Evolutionary conservation across 1,140 invertebrate genomes (phyloP).

Genomic region (Nasonia longicornis): DNA sequence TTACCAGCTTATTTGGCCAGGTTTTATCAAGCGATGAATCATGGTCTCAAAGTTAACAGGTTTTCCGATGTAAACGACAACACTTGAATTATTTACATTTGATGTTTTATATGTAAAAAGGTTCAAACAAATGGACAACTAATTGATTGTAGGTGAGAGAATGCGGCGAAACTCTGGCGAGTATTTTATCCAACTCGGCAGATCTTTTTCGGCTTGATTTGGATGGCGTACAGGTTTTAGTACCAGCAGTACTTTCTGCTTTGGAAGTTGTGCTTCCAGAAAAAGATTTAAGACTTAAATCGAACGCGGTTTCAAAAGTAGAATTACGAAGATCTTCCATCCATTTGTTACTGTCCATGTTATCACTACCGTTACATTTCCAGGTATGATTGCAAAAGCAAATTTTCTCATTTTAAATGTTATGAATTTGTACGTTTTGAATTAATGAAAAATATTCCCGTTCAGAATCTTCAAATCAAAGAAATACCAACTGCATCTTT

Average conservation of each 20-base stretch:
- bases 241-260: constrained; percentile 90
- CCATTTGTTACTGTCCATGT: constrained; percentile 88
- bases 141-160: constrained; percentile 67
- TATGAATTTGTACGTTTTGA: background rate
- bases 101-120: constrained; percentile 3
- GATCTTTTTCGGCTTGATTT: constrained; percentile 90
- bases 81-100: constrained; percentile 7
- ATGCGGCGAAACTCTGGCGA: constrained; percentile 80
- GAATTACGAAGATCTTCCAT: constrained; percentile 92
- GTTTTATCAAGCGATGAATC: constrained; percentile 92
- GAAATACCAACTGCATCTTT: constrained; percentile 74
- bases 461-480: constrained; percentile 79
- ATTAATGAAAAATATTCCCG: constrained; percentile 13
- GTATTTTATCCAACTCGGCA: constrained; percentile 83
- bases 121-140: background rate
- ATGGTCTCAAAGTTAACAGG: constrained; percentile 79
- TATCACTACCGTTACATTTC: constrained; percentile 92
- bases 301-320: constrained; percentile 75
- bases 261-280: constrained; percentile 89
- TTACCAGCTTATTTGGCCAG: constrained; percentile 93
- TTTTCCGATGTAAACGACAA: constrained; percentile 63
- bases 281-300: constrained; percentile 78
- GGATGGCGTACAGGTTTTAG: constrained; percentile 90
- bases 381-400: constrained; percentile 69
- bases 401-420: background rate